Percentiles rank a stretch among this genome's conserved stretches.
These are phyloP conservation scores for Pseudonaja textilis DNA, from an alignment of 2,113 vertebrate species.

Conservation along the genomic window DNA sequence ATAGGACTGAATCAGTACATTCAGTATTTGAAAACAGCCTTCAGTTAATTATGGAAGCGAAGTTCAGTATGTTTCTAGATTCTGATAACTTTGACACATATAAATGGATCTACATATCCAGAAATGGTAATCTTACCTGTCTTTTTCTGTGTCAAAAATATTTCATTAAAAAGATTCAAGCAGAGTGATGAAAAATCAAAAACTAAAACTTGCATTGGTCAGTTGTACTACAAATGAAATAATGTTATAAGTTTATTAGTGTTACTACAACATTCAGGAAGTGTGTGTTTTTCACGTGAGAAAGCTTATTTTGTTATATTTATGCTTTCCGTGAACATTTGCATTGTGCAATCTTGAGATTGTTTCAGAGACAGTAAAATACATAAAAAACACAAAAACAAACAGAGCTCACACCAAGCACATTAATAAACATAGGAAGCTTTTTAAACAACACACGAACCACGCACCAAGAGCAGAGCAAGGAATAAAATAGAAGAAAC, in stretches of 20 bases:
- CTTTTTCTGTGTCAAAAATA: slow-evolving; percentile 4
- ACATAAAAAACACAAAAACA: slow-evolving; percentile 75
- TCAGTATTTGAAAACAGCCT: neutral
- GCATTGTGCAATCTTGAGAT: slow-evolving; percentile 90
- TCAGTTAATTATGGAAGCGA: slow-evolving; percentile 1
- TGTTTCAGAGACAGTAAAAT: slow-evolving; percentile 69
- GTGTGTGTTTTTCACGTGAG: slow-evolving; percentile 25
- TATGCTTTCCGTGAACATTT: slow-evolving; percentile 67
- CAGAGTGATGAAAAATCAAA: slow-evolving; percentile 67
- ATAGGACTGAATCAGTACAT: neutral
- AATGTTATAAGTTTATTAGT: slow-evolving; percentile 10
- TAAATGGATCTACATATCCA: neutral
- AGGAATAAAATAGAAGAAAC: slow-evolving; percentile 69
- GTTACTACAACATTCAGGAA: slow-evolving; percentile 8
- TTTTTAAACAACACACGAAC: slow-evolving; percentile 70
- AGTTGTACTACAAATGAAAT: slow-evolving; percentile 49
- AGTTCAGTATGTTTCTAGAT: neutral
- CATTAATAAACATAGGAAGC: slow-evolving; percentile 77
- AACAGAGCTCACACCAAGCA: slow-evolving; percentile 72
- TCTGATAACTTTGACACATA: slow-evolving; percentile 15
- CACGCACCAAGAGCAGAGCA: slow-evolving; percentile 50
- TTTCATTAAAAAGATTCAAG: slow-evolving; percentile 25
- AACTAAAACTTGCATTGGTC: slow-evolving; percentile 64
- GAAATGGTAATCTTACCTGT: slow-evolving; percentile 1
- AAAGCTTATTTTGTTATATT: slow-evolving; percentile 40